A percentile compares a stretch with the other conserved stretches of the same genome.
Evolutionary conservation across 2,888 invertebrate species (phyloP).

Genomic region (Habroteleia sp.): DNA sequence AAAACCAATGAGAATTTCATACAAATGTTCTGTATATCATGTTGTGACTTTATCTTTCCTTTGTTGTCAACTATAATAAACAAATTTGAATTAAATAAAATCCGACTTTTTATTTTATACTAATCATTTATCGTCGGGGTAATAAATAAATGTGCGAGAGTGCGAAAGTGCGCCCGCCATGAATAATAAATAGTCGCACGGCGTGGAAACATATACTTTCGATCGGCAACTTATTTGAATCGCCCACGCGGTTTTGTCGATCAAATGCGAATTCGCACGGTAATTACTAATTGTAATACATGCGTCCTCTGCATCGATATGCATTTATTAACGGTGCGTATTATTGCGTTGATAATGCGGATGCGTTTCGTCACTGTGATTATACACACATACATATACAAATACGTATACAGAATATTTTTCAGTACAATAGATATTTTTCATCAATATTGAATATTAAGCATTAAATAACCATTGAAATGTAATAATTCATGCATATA

Average conservation of each 20-base stretch:
- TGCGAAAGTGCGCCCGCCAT: constrained; percentile 18
- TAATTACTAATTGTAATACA: constrained; percentile 72
- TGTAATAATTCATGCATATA: too few relatives aligned
- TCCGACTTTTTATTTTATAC: too few relatives aligned
- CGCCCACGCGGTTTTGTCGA: constrained; percentile 66
- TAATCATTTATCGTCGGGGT: constrained; percentile 9
- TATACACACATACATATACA: neutral
- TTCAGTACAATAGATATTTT: too few relatives aligned
- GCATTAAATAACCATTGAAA: too few relatives aligned
- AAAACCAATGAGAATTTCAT: too few relatives aligned
- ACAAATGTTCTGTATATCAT: too few relatives aligned
- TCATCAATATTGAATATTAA: too few relatives aligned
- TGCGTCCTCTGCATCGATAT: constrained; percentile 55
- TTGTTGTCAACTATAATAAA: too few relatives aligned
- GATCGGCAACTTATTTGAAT: constrained; percentile 48
- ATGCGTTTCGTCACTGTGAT: constrained; percentile 23
- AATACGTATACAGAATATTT: too few relatives aligned
- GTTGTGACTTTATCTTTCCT: too few relatives aligned
- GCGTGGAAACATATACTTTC: constrained; percentile 52
- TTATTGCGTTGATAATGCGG: constrained; percentile 29
- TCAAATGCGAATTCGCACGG: constrained; percentile 65
- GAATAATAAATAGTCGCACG: constrained; percentile 35
- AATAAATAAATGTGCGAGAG: constrained; percentile 30
- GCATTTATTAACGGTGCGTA: constrained; percentile 42
- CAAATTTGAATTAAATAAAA: too few relatives aligned